Conservation (phyloP, 37 sponge, comb jelly and placozoan genomes). For the Crambe crambe region DNA sequence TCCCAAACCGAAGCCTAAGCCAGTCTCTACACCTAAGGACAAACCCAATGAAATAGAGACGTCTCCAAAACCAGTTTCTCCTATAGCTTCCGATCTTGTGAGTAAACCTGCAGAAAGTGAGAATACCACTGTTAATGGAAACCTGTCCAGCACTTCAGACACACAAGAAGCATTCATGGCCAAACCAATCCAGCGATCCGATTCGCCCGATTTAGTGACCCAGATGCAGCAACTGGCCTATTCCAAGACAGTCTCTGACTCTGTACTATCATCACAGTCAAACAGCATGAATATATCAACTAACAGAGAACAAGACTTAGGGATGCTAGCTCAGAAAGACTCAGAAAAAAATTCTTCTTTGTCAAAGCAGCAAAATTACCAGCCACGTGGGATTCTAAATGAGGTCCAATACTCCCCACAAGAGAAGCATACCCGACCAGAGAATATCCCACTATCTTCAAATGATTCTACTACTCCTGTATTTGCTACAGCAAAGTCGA, state of each 20-base stretch:
- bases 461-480: neutral
- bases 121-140: no score
- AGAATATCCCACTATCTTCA: no score
- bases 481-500: neutral
- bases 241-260: neutral
- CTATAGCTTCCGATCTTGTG: neutral
- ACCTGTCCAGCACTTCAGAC: neutral
- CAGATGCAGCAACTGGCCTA: constrained; percentile 12
- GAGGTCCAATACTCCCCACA: neutral
- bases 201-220: constrained; percentile 7
- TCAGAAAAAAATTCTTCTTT: neutral
- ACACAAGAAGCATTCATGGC: neutral
- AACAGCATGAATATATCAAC: no score
- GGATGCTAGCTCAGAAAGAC: no score
- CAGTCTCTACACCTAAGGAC: neutral
- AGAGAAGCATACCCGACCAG: neutral
- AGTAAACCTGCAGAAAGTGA: no score
- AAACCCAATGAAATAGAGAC: neutral
- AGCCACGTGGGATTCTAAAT: no score
- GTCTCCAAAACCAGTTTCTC: neutral
- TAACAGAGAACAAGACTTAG: no score
- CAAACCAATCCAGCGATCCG: neutral
- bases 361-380: neutral
- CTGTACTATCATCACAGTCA: neutral
- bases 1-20: constrained; percentile 1